Percentiles rank a stretch among this genome's conserved stretches.
These are phyloP conservation scores for Sebastes dallii DNA, from an alignment of 2,797 vertebrate species.

Conservation along the genomic window DNA sequence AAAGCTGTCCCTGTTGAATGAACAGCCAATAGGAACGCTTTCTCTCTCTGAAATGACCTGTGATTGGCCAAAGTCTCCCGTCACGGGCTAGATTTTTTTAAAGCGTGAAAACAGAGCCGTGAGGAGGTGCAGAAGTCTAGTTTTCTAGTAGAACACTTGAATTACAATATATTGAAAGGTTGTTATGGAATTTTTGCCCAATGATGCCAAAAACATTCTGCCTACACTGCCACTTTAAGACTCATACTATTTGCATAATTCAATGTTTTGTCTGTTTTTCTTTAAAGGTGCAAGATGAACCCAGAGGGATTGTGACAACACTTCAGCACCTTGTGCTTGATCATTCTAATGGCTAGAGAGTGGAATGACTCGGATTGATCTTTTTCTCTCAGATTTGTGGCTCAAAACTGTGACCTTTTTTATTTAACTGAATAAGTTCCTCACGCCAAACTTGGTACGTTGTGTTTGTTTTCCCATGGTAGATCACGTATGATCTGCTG, in stretches of 20 bases:
- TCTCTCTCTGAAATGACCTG: too few species aligned
- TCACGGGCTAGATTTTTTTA: too few species aligned
- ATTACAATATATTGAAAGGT: too few species aligned
- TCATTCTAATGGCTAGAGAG: constrained; percentile 7
- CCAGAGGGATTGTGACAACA: constrained; percentile 1
- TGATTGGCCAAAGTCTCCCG: too few species aligned
- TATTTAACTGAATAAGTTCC: not conserved
- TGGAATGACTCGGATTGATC: not conserved
- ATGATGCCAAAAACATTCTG: too few species aligned
- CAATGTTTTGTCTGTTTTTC: not conserved
- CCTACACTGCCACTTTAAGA: too few species aligned
- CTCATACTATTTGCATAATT: not conserved
- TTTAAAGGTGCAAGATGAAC: not conserved
- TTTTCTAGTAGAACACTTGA: too few species aligned
- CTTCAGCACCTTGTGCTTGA: constrained; percentile 4
- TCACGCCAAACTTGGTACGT: not conserved
- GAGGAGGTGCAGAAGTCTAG: too few species aligned
- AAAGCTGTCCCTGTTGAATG: too few species aligned
- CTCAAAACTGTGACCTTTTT: not conserved
- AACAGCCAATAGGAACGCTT: too few species aligned
- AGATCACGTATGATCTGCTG: not conserved
- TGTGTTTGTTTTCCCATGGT: not conserved
- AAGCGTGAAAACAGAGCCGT: too few species aligned
- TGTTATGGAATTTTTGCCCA: too few species aligned
- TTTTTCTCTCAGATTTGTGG: not conserved